Conservation (phyloP, 2,888 invertebrate genomes). For the Lymantria monacha region DNA sequence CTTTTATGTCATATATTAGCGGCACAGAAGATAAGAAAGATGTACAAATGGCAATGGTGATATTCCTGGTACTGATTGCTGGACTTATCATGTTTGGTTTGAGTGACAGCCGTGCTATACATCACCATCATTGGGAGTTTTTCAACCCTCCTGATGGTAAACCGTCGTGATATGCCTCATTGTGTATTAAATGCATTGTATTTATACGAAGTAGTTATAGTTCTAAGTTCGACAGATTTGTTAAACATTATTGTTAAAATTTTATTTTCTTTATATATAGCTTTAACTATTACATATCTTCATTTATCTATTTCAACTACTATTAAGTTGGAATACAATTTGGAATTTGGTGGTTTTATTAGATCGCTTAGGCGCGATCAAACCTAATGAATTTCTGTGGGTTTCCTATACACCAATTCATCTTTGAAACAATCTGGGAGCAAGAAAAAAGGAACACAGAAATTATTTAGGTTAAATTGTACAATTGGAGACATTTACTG, state of each 20-base stretch:
- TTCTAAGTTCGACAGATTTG: conserved; percentile 31
- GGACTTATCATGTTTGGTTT: conserved; percentile 89
- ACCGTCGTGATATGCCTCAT: conserved; percentile 49
- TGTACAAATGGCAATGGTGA: conserved; percentile 88
- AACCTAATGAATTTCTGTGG: no score
- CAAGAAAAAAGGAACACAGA: no score
- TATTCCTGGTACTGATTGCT: conserved; percentile 89
- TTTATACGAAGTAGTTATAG: conserved; percentile 21
- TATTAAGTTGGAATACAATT: no score
- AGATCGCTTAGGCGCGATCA: no score
- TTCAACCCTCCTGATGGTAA: conserved; percentile 90
- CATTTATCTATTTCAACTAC: no score
- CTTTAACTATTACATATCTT: no score
- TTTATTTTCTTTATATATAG: neutral
- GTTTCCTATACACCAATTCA: no score
- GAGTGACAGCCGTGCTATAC: conserved; percentile 87
- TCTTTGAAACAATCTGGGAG: no score
- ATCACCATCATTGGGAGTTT: conserved; percentile 94
- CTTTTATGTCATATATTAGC: conserved; percentile 83
- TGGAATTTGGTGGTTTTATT: no score
- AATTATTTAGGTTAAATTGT: no score
- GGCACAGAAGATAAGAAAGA: conserved; percentile 87
- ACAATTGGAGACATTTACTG: no score
- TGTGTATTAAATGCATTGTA: conserved; percentile 7
- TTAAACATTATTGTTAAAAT: conserved; percentile 10